Evolutionary conservation across 2,113 vertebrate species (phyloP).

Genomic region (Catharus minimus): DNA sequence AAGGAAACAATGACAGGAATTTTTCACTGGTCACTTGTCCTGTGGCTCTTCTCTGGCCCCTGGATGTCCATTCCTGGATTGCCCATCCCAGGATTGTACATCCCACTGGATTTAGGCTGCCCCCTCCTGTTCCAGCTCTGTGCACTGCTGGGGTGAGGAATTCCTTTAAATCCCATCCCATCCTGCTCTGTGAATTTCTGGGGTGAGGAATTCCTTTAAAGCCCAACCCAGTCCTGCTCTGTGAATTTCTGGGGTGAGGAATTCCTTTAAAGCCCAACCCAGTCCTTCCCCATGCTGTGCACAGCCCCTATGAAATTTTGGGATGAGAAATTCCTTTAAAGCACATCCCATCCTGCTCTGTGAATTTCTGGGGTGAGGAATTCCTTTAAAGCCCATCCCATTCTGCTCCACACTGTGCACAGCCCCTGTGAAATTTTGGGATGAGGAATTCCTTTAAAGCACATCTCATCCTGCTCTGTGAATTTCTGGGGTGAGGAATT

Average conservation of each 20-base stretch:
- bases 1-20: background rate
- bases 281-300: too few relatives aligned
- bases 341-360: too few relatives aligned
- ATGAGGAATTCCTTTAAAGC: too few relatives aligned
- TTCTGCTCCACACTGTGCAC: too few relatives aligned
- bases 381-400: too few relatives aligned
- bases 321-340: background rate
- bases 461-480: too few relatives aligned
- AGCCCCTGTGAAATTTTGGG: too few relatives aligned
- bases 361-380: background rate
- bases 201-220: background rate
- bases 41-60: background rate
- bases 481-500: too few relatives aligned
- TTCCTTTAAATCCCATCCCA: background rate
- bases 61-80: background rate
- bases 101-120: background rate
- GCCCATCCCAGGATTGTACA: fast-evolving
- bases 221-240: too few relatives aligned
- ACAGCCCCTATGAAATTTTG: too few relatives aligned
- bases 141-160: background rate
- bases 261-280: too few relatives aligned
- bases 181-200: background rate
- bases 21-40: background rate
- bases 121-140: background rate
- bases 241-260: background rate